Conservation (phyloP, 1,140 invertebrate genomes). For the Heliconius hermathena region DNA sequence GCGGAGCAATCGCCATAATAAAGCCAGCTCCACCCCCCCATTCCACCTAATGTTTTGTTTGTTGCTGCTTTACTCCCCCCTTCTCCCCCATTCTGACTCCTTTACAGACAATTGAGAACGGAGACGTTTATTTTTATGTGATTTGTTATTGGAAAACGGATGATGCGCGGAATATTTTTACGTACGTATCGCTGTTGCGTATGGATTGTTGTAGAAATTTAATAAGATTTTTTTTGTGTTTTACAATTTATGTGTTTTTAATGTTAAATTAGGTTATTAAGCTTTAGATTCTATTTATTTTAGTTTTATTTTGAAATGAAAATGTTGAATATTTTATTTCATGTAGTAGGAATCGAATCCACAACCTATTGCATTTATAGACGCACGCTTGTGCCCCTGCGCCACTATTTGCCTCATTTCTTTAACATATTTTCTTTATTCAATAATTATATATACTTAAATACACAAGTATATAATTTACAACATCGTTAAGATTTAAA, state of each 20-base stretch:
- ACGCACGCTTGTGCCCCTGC: too few species aligned
- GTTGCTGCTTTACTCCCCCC: conserved; percentile 41
- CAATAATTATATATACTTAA: too few species aligned
- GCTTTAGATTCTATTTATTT: not conserved
- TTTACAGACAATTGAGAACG: conserved; percentile 42
- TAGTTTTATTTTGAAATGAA: too few species aligned
- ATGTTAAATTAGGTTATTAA: too few species aligned
- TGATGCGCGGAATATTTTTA: conserved; percentile 26
- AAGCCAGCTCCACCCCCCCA: conserved; percentile 48
- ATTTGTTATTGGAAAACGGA: conserved; percentile 40
- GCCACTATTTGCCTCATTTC: too few species aligned
- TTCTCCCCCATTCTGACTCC: conserved; percentile 29
- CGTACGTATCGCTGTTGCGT: not conserved
- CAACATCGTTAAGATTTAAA: too few species aligned
- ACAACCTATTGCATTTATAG: too few species aligned
- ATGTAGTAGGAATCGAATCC: too few species aligned
- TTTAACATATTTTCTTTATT: too few species aligned
- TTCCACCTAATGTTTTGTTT: conserved; percentile 59
- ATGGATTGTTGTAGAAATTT: not conserved
- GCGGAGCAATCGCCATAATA: conserved; percentile 56
- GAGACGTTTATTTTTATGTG: conserved; percentile 42
- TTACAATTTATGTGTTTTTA: not conserved
- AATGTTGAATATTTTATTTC: too few species aligned
- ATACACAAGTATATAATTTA: too few species aligned
- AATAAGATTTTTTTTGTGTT: not conserved